phyloP scores from a whole-genome alignment of 2,113 vertebrate genomes.

The Austrofundulus limnaeus region DNA sequence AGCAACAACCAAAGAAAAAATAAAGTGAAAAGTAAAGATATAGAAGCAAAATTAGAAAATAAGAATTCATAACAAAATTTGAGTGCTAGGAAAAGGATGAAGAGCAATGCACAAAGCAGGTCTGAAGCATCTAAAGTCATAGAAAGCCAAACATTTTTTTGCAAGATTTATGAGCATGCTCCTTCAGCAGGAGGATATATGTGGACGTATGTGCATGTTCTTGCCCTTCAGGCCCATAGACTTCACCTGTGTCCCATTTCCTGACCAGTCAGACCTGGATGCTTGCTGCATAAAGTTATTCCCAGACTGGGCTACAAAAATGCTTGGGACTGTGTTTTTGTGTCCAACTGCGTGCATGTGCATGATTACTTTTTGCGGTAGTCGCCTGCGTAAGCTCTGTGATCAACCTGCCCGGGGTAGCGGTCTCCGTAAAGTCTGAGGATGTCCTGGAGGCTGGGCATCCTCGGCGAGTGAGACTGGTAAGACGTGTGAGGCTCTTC shows the following conservation, averaged over 20 bases:
- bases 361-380: slow-evolving; percentile 77
- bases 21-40: slow-evolving; percentile 16
- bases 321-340: slow-evolving; percentile 39
- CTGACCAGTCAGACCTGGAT: slow-evolving; percentile 31
- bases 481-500: slow-evolving; percentile 75
- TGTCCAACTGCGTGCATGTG: slow-evolving; percentile 53
- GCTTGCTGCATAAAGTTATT: slow-evolving; percentile 8
- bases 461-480: slow-evolving; percentile 55
- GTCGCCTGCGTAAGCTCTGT: slow-evolving; percentile 73
- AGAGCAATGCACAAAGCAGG: slow-evolving; percentile 13
- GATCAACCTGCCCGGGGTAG: slow-evolving; percentile 71
- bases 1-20: slow-evolving; percentile 41
- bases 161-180: slow-evolving; percentile 18
- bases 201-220: slow-evolving; percentile 24
- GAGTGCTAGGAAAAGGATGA: slow-evolving; percentile 32
- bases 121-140: slow-evolving; percentile 31
- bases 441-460: slow-evolving; percentile 76
- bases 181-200: slow-evolving; percentile 24
- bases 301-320: slow-evolving; percentile 34
- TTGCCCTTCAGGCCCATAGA: slow-evolving; percentile 57
- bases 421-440: slow-evolving; percentile 73
- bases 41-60: slow-evolving; percentile 44
- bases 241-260: slow-evolving; percentile 46
- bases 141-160: slow-evolving; percentile 2
- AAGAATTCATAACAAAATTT: slow-evolving; percentile 51